phyloP scores from a whole-genome alignment of 2,797 vertebrate species.

The Alcedo quadribrachys region DNA sequence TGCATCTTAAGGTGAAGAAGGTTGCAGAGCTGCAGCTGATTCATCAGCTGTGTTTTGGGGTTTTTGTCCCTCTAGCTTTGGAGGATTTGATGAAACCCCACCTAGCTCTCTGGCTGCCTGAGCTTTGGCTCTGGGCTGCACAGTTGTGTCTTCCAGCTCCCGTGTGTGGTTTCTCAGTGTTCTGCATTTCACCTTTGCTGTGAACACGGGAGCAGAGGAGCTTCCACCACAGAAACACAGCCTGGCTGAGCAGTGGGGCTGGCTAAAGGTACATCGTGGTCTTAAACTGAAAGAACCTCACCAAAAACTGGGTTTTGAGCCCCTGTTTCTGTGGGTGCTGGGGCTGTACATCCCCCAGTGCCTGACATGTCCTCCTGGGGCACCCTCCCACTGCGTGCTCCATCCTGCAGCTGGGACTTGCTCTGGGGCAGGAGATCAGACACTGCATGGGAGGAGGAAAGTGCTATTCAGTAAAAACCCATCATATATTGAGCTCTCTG shows the following conservation, averaged over 20 bases:
- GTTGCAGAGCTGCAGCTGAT: neutral
- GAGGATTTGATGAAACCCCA: neutral
- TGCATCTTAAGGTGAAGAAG: slow-evolving; percentile 22
- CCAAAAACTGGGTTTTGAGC: neutral
- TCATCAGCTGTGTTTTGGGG: neutral
- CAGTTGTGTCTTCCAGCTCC: neutral
- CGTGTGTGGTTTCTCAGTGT: neutral
- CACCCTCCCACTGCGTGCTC: neutral
- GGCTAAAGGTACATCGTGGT: neutral
- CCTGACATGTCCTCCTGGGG: accelerated
- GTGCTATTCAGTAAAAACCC: accelerated
- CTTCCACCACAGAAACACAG: neutral
- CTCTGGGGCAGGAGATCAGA: accelerated
- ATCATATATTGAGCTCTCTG: accelerated
- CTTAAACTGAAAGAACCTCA: neutral
- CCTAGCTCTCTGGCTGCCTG: neutral
- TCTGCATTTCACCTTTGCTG: neutral
- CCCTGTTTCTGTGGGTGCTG: accelerated
- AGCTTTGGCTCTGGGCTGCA: neutral
- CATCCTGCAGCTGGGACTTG: accelerated
- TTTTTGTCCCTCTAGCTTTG: neutral
- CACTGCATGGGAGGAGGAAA: neutral
- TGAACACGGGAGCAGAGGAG: neutral
- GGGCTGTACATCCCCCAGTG: neutral
- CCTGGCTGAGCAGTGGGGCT: neutral